phyloP scores from a whole-genome alignment of 2,888 invertebrate genomes.

The Lasiommata megera region DNA sequence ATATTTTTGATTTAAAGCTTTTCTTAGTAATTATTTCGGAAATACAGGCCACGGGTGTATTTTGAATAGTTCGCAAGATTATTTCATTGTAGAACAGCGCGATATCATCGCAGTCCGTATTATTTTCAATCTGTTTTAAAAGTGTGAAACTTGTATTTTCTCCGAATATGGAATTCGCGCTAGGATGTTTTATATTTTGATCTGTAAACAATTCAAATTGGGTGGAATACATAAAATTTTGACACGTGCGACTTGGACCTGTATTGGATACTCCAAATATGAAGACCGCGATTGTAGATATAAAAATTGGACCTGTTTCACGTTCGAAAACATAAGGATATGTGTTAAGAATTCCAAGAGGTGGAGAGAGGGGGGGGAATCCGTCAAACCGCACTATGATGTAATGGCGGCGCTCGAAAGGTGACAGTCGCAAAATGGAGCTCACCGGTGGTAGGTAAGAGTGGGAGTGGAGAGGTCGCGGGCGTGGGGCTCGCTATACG shows the following conservation, averaged over 20 bases:
- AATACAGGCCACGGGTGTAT: background rate
- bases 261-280: background rate
- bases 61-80: background rate
- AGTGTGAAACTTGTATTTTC: too few relatives aligned
- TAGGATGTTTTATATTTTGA: background rate
- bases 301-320: background rate
- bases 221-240: background rate
- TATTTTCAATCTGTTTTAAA: background rate
- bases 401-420: background rate
- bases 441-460: constrained; percentile 6
- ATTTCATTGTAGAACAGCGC: background rate
- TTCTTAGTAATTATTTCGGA: background rate
- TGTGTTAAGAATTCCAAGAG: background rate
- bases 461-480: constrained; percentile 39
- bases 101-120: background rate
- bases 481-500: constrained; percentile 41
- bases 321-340: background rate
- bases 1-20: constrained; percentile 4
- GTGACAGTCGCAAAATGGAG: constrained; percentile 4
- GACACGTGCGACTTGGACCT: too few relatives aligned
- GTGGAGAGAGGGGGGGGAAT: background rate
- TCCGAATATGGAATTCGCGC: background rate
- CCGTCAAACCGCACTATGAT: background rate
- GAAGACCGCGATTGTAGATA: background rate
- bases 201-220: background rate